Conservation (phyloP, 1,140 invertebrate species). For the Bombyx mandarina region DNA sequence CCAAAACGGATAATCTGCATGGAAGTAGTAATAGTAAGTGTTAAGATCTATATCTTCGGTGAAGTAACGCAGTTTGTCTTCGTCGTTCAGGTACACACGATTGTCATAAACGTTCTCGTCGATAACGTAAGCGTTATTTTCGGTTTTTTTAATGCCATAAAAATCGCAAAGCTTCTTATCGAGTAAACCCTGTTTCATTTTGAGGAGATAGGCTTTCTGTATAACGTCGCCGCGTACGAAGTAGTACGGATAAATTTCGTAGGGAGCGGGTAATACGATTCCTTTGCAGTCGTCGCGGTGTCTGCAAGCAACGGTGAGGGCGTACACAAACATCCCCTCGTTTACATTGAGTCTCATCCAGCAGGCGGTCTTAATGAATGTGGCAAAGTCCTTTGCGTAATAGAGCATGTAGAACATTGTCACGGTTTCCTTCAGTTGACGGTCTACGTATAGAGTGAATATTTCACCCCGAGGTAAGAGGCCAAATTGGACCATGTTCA, state of each 20-base stretch:
- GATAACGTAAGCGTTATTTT: constrained; percentile 53
- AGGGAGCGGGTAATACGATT: constrained; percentile 75
- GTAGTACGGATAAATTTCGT: constrained; percentile 78
- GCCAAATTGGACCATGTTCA: constrained; percentile 70
- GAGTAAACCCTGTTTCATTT: constrained; percentile 64
- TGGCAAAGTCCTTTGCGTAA: constrained; percentile 76
- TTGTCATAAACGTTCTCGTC: constrained; percentile 63
- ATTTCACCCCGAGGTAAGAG: constrained; percentile 72
- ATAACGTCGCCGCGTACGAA: constrained; percentile 75
- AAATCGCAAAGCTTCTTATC: constrained; percentile 51
- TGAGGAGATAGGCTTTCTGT: constrained; percentile 72
- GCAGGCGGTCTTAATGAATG: constrained; percentile 73
- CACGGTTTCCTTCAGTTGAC: constrained; percentile 75
- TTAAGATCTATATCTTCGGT: constrained; percentile 80
- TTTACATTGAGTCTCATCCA: constrained; percentile 77
- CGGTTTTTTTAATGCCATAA: constrained; percentile 55
- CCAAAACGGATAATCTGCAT: constrained; percentile 78
- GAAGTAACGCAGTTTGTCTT: constrained; percentile 74
- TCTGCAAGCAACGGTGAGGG: constrained; percentile 73
- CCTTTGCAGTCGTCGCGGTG: constrained; percentile 75
- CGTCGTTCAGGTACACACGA: constrained; percentile 42
- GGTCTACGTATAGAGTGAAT: constrained; percentile 74
- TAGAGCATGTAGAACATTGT: constrained; percentile 79
- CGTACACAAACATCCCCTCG: constrained; percentile 76
- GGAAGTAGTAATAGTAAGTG: constrained; percentile 79